Base-by-base conservation (phyloP, 1,140 invertebrate genomes). In the Drosophila carrolli region DNA sequence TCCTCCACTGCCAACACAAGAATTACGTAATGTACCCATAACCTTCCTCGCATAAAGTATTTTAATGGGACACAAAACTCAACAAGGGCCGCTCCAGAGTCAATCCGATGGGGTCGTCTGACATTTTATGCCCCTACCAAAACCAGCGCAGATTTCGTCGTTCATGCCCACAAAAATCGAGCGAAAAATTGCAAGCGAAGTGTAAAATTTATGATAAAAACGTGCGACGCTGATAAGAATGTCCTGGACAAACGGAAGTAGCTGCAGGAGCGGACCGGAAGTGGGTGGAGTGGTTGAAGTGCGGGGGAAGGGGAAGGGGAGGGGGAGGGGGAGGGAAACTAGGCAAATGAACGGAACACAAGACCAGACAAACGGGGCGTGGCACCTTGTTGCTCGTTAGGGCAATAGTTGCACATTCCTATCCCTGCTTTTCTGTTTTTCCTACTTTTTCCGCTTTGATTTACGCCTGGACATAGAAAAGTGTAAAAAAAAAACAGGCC, bases 151-250 rank as follows among this genome's bases (percentile, higher is more conserved):
- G 27, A 58, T 50, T 57, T 23, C 44, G 35, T 10, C 29, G 19
- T n/a, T 27, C 14, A 37, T 41, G 51, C 48, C 57, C 67, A 54
- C 68, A 72, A 55, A 62, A 73, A 55, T 62, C 38, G 71, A 16
- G 59, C 35, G 29, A 41, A 73, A 53, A 48, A 75, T 77, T 85
- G 81, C 81, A 74, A 81, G 73, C 81, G 37, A 68, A 78, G 81
- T 85, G 81, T 85, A 78, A 86, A 86, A 85, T 85, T 86, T 86
- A 85, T 85, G 82, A 86, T 85, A 86, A 85, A 86, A 85, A 86
- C 81, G 81, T 85, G 81, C 78, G 60, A 81, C 63, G 51, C 63
- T 65, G 81, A 85, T 86, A 86, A 86, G 77, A 76, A 40, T 60
- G 77, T 47, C 56, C 67, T 23, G 56, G 48, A 41, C 19, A 46